A percentile compares a stretch with the other conserved stretches of the same genome.
phyloP scores from a whole-genome alignment of 2,888 invertebrate species.

The Cryptus viduatorius region DNA sequence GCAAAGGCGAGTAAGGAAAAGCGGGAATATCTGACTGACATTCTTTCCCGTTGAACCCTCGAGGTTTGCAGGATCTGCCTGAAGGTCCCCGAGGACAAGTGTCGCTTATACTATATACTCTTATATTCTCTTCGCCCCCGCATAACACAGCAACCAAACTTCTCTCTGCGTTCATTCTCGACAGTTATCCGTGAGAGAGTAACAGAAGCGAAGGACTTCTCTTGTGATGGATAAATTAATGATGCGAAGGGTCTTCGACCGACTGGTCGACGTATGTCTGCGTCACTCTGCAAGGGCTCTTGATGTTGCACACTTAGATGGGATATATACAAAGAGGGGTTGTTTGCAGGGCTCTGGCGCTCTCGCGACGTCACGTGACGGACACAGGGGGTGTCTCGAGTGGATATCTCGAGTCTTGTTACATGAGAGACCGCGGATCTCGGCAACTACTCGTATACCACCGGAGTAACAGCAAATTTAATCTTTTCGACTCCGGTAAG shows the following conservation, averaged over 20 bases:
- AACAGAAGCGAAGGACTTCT: background rate
- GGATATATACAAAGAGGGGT: constrained; percentile 34
- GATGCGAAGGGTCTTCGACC: constrained; percentile 72
- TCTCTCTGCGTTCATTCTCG: background rate
- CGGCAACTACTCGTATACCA: background rate
- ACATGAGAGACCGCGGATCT: background rate
- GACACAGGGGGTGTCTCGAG: constrained; percentile 36
- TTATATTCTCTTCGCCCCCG: background rate
- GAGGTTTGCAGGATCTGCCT: constrained; percentile 21
- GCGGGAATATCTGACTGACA: constrained; percentile 44
- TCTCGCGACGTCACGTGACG: constrained; percentile 19
- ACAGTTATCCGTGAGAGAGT: constrained; percentile 22
- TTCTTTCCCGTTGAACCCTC: constrained; percentile 50
- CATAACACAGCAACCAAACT: background rate
- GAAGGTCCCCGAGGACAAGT: constrained; percentile 40
- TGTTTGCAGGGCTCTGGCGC: constrained; percentile 25
- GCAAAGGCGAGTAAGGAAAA: constrained; percentile 1
- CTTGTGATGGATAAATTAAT: constrained; percentile 80
- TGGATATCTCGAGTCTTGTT: constrained; percentile 33
- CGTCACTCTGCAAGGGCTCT: constrained; percentile 70
- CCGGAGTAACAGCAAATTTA: constrained; percentile 24
- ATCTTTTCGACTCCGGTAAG: constrained; percentile 39
- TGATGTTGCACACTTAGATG: constrained; percentile 60
- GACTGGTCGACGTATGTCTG: constrained; percentile 77
- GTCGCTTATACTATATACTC: constrained; percentile 32